Evolutionary conservation across 1,140 invertebrate genomes (phyloP), one percentile per base, ranked within the genome.

Genomic region (Cotesia typhae): DNA sequence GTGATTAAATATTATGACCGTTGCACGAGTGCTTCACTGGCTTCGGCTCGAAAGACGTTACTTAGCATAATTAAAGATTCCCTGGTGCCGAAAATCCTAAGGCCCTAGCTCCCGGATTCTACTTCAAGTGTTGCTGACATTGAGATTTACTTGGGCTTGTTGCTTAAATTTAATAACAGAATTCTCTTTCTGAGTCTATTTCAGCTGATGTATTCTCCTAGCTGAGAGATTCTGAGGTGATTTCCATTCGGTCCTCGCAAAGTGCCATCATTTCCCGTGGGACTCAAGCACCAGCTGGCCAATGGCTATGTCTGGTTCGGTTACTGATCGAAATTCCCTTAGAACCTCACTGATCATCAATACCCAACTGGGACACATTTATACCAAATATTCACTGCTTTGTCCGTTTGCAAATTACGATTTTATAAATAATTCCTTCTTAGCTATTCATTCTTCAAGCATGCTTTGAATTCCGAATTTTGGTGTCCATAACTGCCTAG

Each of bases 1-100:
- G 84, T 84, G 84, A 86, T 86, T 86, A 85, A 85, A 87, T 87
- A 87, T 87, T 87, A 87, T 86, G 84, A 86, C 83, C 83, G 79
- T 82, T 82, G 81, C 78, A 81, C 81, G 76, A 78, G 76, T 73
- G 61, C 67, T 60, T 78, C 68, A 76, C 78, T 74, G 78, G 71
- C 72, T 72, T 77, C 78, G 79, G 75, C 73, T 77, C 73, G 72
- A 80, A 83, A 82, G 79, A 85, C 79, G 80, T 85, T 85, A 87
- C 84, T 87, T 87, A 86, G 83, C 78, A 83, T 87, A 87, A 87
- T 87, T 87, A 86, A 85, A 85, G 80, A 78, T 81, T 79, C 78
- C 81, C 82, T 79, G 77, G 70, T 53, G 41, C 69, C 75, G 67
- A 76, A 79, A 80, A 80, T 83, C 76, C 75, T 72, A 51, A 65